These are phyloP conservation scores for Rhinoderma darwinii DNA, from an alignment of 2,113 vertebrate species.

Conservation along the genomic window DNA sequence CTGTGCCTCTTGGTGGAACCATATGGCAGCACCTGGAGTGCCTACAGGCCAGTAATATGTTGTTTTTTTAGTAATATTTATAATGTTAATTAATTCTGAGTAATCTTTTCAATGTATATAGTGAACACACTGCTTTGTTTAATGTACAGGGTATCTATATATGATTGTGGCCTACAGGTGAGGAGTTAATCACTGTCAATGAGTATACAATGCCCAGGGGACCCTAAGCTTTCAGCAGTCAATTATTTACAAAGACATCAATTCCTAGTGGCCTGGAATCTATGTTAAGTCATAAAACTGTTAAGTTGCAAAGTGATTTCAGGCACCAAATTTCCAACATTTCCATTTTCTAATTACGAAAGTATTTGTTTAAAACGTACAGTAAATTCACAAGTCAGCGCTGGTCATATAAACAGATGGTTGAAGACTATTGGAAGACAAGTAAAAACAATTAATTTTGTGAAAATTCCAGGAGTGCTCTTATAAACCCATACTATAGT, in stretches of 20 bases:
- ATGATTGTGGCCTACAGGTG: too few relatives aligned
- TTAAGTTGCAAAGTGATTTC: background rate
- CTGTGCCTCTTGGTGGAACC: too few relatives aligned
- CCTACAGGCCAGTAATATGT: too few relatives aligned
- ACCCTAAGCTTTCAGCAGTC: too few relatives aligned
- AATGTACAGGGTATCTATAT: too few relatives aligned
- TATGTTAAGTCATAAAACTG: background rate
- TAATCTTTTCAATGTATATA: too few relatives aligned
- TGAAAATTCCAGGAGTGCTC: background rate
- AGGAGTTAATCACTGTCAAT: too few relatives aligned
- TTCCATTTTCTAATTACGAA: background rate
- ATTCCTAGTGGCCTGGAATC: background rate
- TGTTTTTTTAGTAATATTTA: too few relatives aligned
- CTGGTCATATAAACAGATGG: background rate
- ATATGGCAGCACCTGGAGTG: too few relatives aligned
- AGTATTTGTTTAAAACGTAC: background rate
- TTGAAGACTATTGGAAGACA: background rate
- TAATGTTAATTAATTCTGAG: too few relatives aligned
- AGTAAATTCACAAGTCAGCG: background rate
- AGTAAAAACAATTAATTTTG: background rate
- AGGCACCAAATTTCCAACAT: background rate
- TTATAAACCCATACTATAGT: background rate
- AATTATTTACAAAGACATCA: background rate
- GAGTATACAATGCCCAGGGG: too few relatives aligned
- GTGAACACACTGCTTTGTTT: too few relatives aligned